phyloP scores from a whole-genome alignment of 2,888 invertebrate genomes.

The Nomada fucata region DNA sequence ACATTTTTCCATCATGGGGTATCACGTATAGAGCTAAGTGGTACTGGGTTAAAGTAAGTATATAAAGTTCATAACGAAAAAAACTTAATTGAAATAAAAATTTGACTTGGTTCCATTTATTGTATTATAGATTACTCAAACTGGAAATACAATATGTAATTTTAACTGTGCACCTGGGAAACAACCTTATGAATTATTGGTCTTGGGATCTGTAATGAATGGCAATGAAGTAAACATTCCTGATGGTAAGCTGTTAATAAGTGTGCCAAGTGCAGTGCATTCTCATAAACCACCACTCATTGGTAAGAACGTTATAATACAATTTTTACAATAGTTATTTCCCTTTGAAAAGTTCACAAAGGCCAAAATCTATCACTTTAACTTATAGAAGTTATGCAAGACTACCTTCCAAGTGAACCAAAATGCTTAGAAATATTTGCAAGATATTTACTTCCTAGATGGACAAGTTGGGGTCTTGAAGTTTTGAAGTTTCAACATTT shows the following conservation, averaged over 20 bases:
- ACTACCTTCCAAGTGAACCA: slow-evolving; percentile 86
- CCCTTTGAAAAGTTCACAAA: not conserved
- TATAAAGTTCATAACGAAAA: not conserved
- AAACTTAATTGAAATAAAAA: not conserved
- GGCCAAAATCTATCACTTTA: slow-evolving; percentile 38
- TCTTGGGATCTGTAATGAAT: slow-evolving; percentile 86
- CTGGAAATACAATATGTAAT: slow-evolving; percentile 88
- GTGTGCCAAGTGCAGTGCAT: slow-evolving; percentile 96
- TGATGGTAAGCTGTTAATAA: slow-evolving; percentile 88
- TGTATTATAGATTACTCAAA: slow-evolving; percentile 87
- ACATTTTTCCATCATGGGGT: slow-evolving; percentile 93
- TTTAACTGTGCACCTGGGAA: slow-evolving; percentile 89
- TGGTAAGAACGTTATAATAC: slow-evolving; percentile 84
- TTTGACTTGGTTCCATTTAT: not conserved
- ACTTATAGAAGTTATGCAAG: slow-evolving; percentile 87
- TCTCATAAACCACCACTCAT: slow-evolving; percentile 97
- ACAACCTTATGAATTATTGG: slow-evolving; percentile 94
- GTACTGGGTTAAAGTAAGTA: slow-evolving; percentile 94
- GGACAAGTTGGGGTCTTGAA: slow-evolving; percentile 95
- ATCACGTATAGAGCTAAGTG: slow-evolving; percentile 90
- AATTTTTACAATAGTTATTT: slow-evolving; percentile 1
- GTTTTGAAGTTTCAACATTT: slow-evolving; percentile 92
- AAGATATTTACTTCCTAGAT: slow-evolving; percentile 93
- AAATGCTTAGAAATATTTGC: slow-evolving; percentile 95
- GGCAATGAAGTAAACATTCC: slow-evolving; percentile 82